These are phyloP conservation scores for Armadillidium nasatum DNA, from an alignment of 1,140 invertebrate genomes.

Conservation along the genomic window DNA sequence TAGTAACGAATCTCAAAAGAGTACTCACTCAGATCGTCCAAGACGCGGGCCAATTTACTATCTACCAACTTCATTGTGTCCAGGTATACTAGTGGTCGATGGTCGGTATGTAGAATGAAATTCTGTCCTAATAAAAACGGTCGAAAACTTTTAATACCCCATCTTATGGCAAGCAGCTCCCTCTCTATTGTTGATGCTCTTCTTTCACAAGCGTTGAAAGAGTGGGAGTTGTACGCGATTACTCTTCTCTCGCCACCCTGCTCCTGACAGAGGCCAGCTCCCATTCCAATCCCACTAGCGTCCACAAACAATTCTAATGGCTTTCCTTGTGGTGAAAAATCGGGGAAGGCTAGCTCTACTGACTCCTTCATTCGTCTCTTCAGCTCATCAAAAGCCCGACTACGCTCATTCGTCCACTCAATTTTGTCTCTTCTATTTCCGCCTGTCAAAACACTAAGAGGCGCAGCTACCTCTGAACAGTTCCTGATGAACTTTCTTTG, in stretches of 20 bases:
- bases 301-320: constrained; percentile 4
- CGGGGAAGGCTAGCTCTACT: background rate
- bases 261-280: background rate
- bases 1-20: too few species aligned
- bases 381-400: background rate
- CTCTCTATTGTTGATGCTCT: background rate
- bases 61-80: background rate
- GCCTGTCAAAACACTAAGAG: background rate
- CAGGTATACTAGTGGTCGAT: background rate
- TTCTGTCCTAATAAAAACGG: background rate
- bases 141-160: constrained; percentile 16
- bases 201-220: background rate
- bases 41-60: too few species aligned
- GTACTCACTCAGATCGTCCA: too few species aligned
- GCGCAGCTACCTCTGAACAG: background rate
- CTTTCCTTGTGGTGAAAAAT: background rate
- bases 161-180: background rate
- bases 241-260: constrained; percentile 3
- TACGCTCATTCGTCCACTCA: too few species aligned
- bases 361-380: background rate
- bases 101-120: constrained; percentile 10
- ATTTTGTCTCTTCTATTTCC: background rate
- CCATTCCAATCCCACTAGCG: background rate
- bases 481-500: background rate
- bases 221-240: constrained; percentile 11